Conservation (phyloP, 2,113 vertebrate genomes). For the Melanocharis versteri region DNA sequence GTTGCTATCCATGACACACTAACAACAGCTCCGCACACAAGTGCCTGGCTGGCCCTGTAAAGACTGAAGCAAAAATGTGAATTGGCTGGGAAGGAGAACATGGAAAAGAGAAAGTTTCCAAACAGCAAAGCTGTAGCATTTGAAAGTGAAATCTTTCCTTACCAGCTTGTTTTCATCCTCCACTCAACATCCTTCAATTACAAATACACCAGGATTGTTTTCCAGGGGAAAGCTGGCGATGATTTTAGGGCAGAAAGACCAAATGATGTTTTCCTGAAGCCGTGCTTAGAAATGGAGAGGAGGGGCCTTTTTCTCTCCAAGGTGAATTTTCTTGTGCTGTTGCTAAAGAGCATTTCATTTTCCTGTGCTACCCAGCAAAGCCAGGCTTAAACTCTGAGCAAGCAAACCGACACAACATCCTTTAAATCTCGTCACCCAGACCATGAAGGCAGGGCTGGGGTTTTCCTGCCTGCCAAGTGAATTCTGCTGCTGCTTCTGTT, state of each 20-base stretch:
- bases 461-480: neutral
- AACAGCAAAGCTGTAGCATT: neutral
- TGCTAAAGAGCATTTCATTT: neutral
- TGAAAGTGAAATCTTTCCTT: conserved; percentile 4
- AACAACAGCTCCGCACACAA: conserved; percentile 3
- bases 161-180: neutral
- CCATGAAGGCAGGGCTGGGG: neutral
- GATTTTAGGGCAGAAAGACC: neutral
- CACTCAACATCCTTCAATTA: neutral
- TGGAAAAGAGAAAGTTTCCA: conserved; percentile 15
- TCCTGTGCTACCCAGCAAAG: neutral
- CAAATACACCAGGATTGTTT: neutral
- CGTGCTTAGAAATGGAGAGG: neutral
- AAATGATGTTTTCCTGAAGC: neutral
- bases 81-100: neutral
- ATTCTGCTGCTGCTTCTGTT: neutral
- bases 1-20: conserved; percentile 49
- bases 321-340: neutral
- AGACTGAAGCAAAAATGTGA: conserved; percentile 5
- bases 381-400: neutral
- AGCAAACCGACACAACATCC: neutral
- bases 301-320: neutral
- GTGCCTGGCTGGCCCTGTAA: conserved; percentile 4
- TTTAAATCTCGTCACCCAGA: neutral
- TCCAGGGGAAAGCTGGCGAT: neutral